Evolutionary conservation across 2,113 vertebrate species (phyloP).

Genomic region (Ptyas mucosa): DNA sequence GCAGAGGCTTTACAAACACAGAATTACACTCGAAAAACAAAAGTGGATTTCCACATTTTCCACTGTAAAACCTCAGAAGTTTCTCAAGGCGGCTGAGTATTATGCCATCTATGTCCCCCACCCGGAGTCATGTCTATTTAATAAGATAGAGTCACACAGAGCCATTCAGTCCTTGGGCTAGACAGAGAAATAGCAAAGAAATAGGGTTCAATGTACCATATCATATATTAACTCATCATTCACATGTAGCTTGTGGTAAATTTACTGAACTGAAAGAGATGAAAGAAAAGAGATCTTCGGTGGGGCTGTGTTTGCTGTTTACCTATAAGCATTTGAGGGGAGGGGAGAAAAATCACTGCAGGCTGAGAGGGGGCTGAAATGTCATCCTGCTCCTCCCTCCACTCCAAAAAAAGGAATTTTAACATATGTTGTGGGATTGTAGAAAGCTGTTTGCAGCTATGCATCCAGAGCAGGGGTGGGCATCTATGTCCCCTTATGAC

Average conservation of each 20-base stretch:
- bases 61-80: conserved; percentile 58
- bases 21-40: conserved; percentile 58
- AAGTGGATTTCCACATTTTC: conserved; percentile 60
- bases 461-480: neutral
- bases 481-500: neutral
- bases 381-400: neutral
- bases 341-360: no score
- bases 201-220: conserved; percentile 60
- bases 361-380: neutral
- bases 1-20: conserved; percentile 47
- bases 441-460: neutral
- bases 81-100: conserved; percentile 65
- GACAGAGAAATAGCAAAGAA: conserved; percentile 57
- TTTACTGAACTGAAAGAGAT: conserved; percentile 49
- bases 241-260: conserved; percentile 60
- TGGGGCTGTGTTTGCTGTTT: neutral
- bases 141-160: conserved; percentile 65
- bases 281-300: conserved; percentile 48
- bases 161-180: conserved; percentile 70
- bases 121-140: conserved; percentile 72
- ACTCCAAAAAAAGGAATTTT: neutral
- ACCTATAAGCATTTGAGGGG: neutral
- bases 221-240: conserved; percentile 64
- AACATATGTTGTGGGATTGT: neutral
- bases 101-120: conserved; percentile 54